Percentiles rank a stretch among this genome's conserved stretches.
These are phyloP conservation scores for Trypoxylus dichotomus DNA, from an alignment of 1,140 invertebrate species.

Conservation along the genomic window DNA sequence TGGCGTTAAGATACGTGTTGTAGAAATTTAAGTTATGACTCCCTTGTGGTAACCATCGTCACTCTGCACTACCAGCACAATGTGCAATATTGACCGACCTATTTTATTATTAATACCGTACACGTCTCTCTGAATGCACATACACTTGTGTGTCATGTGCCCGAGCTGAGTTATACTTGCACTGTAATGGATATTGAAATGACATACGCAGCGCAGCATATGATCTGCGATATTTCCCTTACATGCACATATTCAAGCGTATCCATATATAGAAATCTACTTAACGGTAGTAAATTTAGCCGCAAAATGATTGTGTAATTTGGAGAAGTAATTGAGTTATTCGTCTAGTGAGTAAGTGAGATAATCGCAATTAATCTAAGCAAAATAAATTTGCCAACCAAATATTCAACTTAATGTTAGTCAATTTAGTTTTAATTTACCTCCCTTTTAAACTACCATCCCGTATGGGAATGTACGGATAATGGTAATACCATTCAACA, in stretches of 20 bases:
- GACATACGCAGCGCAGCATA: slow-evolving; percentile 21
- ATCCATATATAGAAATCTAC: background rate
- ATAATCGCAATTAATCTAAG: no score
- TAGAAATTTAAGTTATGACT: slow-evolving; percentile 26
- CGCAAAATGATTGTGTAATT: no score
- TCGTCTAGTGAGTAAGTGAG: no score
- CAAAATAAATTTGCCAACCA: no score
- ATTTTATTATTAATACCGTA: slow-evolving; percentile 27
- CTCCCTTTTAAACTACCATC: no score
- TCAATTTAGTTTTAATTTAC: no score
- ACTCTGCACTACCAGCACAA: background rate
- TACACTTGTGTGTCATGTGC: background rate
- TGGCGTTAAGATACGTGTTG: background rate
- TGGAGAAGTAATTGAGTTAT: no score
- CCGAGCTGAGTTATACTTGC: slow-evolving; percentile 6
- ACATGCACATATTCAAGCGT: background rate
- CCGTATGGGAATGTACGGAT: no score
- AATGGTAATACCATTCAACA: no score
- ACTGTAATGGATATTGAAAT: slow-evolving; percentile 27
- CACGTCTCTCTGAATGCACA: slow-evolving; percentile 10
- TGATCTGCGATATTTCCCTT: slow-evolving; percentile 6
- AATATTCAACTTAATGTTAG: no score
- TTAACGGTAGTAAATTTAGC: background rate
- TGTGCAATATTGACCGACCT: slow-evolving; percentile 28
- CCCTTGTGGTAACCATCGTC: background rate